Base-by-base conservation (phyloP, 2,797 vertebrate species). In the Characodon lateralis region DNA sequence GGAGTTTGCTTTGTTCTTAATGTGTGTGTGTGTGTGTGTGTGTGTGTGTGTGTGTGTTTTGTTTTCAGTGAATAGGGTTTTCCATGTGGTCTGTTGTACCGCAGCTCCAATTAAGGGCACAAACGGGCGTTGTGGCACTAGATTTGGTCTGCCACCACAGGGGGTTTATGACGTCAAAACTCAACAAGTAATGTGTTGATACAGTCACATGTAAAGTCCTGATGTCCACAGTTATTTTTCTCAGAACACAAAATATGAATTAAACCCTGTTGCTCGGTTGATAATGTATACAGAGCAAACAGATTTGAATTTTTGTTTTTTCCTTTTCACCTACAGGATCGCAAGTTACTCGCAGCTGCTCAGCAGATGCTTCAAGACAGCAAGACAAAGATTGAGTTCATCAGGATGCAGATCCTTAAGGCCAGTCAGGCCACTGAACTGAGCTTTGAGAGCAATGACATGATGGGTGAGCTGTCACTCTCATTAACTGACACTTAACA, bases 381-480 rank as follows among this genome's bases (percentile, higher is more conserved):
- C 95, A 99, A 98, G 93, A 99, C 96, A 24, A 99, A 99, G 95
- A 99, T 99, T 46, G 98, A 99, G 96, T 98, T 99, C 89, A 99
- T 99, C 94, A 95, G 98, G 89, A 99, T 99, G 98, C 98, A 99
- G 95, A 98, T 99, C 95, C 98, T 99, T 84, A 99, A 99, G 90
- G 96, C 97, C 86, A 97, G 97, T 92, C 98, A 99, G 95, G 95
- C 97, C 92, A 97, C 93, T 78, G 98, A 99, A 94, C 85, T 97
- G 95, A 97, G 95, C 94, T 98, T 98, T 79, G 98, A 99, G 89
- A 99, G 95, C 94, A 97, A 96, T 85, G 96, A 98, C 70, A 93
- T 93, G 92, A 91, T 96, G 87, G 94, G 94, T 95, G 86, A 93
- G 92, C 12, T 20, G 39, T 28, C 0, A 0, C 20, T 69, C 18